phyloP scores from a whole-genome alignment of 2,888 invertebrate genomes.

The Myopa tessellatipennis region DNA sequence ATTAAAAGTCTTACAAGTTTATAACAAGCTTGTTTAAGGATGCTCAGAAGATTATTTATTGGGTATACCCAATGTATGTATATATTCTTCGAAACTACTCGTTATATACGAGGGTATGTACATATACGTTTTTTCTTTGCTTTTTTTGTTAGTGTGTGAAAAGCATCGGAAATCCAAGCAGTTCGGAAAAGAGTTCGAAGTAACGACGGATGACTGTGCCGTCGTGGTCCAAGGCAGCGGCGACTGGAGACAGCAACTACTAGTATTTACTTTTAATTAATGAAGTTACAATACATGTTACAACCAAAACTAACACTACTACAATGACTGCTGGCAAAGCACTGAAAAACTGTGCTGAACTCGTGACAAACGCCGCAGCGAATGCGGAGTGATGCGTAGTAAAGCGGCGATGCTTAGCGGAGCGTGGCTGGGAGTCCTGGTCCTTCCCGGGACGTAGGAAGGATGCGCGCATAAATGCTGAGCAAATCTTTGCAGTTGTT shows the following conservation, averaged over 20 bases:
- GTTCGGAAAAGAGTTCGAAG: background rate
- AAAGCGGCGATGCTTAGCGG: background rate
- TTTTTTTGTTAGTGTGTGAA: too few relatives aligned
- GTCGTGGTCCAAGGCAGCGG: background rate
- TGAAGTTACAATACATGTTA: slow-evolving; percentile 28
- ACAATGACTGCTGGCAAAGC: slow-evolving; percentile 1
- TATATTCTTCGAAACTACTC: background rate
- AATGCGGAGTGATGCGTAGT: background rate
- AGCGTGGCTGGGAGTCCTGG: background rate
- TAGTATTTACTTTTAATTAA: slow-evolving; percentile 37
- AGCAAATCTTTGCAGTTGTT: slow-evolving; percentile 42
- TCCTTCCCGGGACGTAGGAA: background rate
- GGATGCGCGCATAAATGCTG: slow-evolving; percentile 24
- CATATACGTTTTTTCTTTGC: too few relatives aligned
- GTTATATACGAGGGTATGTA: background rate
- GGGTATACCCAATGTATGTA: too few relatives aligned
- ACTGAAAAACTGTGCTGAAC: background rate
- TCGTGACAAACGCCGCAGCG: background rate
- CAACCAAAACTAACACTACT: slow-evolving; percentile 4
- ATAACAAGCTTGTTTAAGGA: too few relatives aligned
- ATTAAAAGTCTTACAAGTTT: too few relatives aligned
- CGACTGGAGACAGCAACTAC: slow-evolving; percentile 21
- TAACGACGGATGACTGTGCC: background rate
- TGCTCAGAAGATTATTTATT: too few relatives aligned
- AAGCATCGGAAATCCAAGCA: too few relatives aligned